These are phyloP conservation scores for Melanophora roralis DNA, from an alignment of 2,888 invertebrate genomes.

Conservation along the genomic window DNA sequence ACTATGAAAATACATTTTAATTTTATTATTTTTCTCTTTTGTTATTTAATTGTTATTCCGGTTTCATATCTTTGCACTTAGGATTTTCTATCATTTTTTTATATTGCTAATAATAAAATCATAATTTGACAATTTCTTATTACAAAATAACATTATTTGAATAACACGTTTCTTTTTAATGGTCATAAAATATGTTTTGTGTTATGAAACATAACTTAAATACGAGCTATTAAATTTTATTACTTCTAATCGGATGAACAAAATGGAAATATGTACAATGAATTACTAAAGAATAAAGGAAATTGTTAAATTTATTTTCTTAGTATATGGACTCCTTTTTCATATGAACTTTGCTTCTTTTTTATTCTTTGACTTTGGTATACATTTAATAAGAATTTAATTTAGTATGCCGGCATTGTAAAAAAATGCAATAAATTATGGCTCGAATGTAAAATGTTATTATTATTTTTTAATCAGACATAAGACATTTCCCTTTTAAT, in stretches of 20 bases:
- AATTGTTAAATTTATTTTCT: background rate
- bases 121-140: constrained; percentile 39
- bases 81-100: background rate
- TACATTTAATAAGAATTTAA: no score
- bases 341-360: background rate
- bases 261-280: constrained; percentile 1
- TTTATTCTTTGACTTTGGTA: no score
- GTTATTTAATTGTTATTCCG: constrained; percentile 7
- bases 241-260: constrained; percentile 1
- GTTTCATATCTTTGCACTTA: constrained; percentile 3
- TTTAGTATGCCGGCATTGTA: no score
- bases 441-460: no score
- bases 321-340: background rate
- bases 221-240: constrained; percentile 19
- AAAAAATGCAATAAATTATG: no score
- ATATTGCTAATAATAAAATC: constrained; percentile 36
- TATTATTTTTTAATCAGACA: no score
- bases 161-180: background rate
- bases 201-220: background rate
- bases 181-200: constrained; percentile 32
- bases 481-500: no score
- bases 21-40: constrained; percentile 9
- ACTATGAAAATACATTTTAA: no score
- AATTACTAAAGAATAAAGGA: background rate
- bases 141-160: constrained; percentile 6